phyloP scores from a whole-genome alignment of 2,797 vertebrate genomes.

The Trachurus trachurus region DNA sequence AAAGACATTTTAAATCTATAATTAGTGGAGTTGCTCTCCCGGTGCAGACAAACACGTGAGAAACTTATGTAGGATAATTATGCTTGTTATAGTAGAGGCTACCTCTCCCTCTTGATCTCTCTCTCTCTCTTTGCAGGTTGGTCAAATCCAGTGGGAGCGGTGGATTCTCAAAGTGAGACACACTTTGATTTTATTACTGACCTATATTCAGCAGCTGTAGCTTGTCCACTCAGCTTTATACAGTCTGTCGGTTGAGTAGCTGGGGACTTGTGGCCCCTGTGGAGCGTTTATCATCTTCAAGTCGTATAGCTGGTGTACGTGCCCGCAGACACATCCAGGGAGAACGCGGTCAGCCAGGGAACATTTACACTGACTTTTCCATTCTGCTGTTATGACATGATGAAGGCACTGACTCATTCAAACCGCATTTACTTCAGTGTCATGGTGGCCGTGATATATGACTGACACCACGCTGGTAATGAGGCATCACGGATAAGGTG shows the following conservation, averaged over 20 bases:
- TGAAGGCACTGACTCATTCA: conserved; percentile 2
- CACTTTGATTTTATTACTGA: conserved; percentile 67
- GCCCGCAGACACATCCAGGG: conserved; percentile 51
- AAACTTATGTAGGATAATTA: conserved; percentile 22
- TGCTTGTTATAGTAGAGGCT: conserved; percentile 1
- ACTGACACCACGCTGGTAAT: conserved; percentile 12
- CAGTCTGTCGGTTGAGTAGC: conserved; percentile 43
- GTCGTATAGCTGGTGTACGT: conserved; percentile 56
- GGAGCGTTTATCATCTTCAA: conserved; percentile 55
- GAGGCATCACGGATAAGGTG: conserved; percentile 5
- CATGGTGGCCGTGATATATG: background rate
- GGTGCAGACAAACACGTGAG: conserved; percentile 23
- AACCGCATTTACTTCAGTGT: conserved; percentile 13
- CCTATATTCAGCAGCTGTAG: conserved; percentile 73
- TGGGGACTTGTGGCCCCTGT: conserved; percentile 51
- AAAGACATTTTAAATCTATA: background rate
- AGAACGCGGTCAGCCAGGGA: conserved; percentile 19
- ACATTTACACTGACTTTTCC: conserved; percentile 42
- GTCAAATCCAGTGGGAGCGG: conserved; percentile 50
- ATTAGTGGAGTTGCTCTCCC: background rate
- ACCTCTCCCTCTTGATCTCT: background rate
- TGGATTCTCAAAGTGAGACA: conserved; percentile 63
- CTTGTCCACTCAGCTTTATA: conserved; percentile 43
- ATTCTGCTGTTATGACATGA: conserved; percentile 16
- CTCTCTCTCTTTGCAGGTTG: conserved; percentile 2